Base-by-base conservation (phyloP, 2,113 vertebrate species). In the Ptilonorhynchus violaceus region DNA sequence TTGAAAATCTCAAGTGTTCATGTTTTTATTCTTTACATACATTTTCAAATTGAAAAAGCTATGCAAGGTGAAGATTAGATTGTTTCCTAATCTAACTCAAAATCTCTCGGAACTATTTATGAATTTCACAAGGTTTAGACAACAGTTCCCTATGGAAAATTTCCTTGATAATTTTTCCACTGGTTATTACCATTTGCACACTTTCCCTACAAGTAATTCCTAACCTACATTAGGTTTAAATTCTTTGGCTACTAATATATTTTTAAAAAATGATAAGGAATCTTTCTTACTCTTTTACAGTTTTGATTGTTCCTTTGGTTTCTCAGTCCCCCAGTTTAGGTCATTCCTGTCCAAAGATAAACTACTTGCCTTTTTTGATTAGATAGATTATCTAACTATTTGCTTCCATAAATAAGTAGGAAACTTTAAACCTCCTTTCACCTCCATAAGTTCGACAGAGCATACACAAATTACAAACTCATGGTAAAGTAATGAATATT, bases 371-470 rank as follows among this genome's bases (percentile, higher is more conserved):
- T 82, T 79, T 68, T 68, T 20, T n/a, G 0, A 12, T 82, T 58
- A 27, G 18, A 31, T 11, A 75, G 12, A 5, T 62, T 73, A 41
- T n/a, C 5, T 60, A 39, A 35, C 39, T 3, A 5, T 68, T 73
- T 39, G 2, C 64, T 87, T 91, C 24, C 28, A 25, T 41, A 16
- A 87, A 7, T 31, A 18, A 67, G 8, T 8, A 46, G 15, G 35
- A 37, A 77, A 55, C 2, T 41, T 84, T 59, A 41, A 67, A 59
- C 2, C 4, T 41, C 13, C 3, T 4, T 15, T 12, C 4, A 21
- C 4, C 1, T 6, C 2, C 0, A 2, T 42, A 39, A 64, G 2
- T 11, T 30, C 33, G 23, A 37, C 14, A 68, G 6, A 5, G 2
- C 1, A 15, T 21, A 46, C 4, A 39, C 6, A 22, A 78, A 62